Percentiles rank a stretch among this genome's conserved stretches.
These are phyloP conservation scores for Alligator mississippiensis DNA, from an alignment of 2,113 vertebrate genomes.

Conservation along the genomic window DNA sequence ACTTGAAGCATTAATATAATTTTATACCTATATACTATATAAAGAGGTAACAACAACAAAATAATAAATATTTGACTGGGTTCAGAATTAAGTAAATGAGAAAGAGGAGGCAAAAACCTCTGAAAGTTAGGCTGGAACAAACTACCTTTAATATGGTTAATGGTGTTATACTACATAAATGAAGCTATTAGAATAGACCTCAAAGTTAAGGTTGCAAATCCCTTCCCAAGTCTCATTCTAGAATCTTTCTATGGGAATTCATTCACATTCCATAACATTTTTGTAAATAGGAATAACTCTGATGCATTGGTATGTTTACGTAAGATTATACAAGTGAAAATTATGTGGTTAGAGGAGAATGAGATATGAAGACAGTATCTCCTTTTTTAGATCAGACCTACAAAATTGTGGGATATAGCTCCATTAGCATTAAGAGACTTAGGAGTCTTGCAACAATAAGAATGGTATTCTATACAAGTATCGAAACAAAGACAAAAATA, in stretches of 20 bases:
- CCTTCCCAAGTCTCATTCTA: conserved; percentile 52
- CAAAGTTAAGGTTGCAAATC: neutral
- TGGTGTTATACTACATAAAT: neutral
- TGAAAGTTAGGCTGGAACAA: accelerated
- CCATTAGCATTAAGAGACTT: too few relatives aligned
- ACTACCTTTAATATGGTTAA: neutral
- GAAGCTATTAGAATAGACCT: neutral
- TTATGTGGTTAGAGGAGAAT: accelerated
- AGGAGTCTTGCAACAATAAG: neutral
- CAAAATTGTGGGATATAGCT: accelerated
- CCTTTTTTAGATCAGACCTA: neutral
- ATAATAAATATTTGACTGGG: too few relatives aligned
- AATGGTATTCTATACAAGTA: neutral
- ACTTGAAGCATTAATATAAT: neutral
- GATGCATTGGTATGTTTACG: neutral
- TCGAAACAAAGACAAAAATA: neutral
- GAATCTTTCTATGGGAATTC: neutral
- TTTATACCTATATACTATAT: neutral
- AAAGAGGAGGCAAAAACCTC: neutral
- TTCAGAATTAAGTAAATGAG: neutral
- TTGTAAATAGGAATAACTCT: neutral
- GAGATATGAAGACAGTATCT: neutral
- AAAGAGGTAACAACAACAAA: neutral
- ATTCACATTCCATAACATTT: neutral
- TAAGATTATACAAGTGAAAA: neutral